Evolutionary conservation across 2,888 invertebrate species (phyloP), one percentile per base, ranked within the genome.

Genomic region (Muscina levida): DNA sequence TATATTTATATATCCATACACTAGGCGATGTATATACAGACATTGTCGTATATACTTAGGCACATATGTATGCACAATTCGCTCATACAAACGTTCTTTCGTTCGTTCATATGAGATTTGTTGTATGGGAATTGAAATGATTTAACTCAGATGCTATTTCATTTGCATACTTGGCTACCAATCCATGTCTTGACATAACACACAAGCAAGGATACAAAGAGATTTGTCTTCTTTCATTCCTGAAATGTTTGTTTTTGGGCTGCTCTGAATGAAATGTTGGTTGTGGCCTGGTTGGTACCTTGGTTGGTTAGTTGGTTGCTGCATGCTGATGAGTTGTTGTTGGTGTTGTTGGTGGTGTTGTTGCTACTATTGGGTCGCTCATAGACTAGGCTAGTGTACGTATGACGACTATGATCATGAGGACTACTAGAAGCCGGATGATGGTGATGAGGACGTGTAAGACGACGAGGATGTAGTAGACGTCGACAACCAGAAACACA

Each of bases 141-240:
- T 81, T 77, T 72, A 62, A 62, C 17, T 62, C 22, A 62, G 22
- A 74, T 79, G 79, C 82, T 82, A 84, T 83, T 82, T 85, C 84
- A 85, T 85, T 85, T 85, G 87, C 86, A 87, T 87, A 85, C 84
- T 83, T 84, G 82, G 82, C 83, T 84, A 83, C 79, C 81, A 77
- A 67, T 39, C 71, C 78, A 51, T 77, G 37, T 57, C 51, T 75
- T 80, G 72, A 57, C 15, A 56, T 57, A 57, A 67, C 53, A 70
- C 62, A n/a, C n/a, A n/a, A n/a, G n/a, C n/a, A 56, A 10, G 56
- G 42, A 71, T 65, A 77, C 67, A 56, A 68, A 48, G 72, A 72
- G 62, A 81, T 72, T 72, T 72, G 72, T 71, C 44, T 57, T 48
- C 39, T 6, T 62, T n/a, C 37, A 59, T 17, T 59, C 26, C 17